A percentile compares a stretch with the other conserved stretches of the same genome.
phyloP scores from a whole-genome alignment of 2,888 invertebrate genomes.

The Eucriotettix oculatus region DNA sequence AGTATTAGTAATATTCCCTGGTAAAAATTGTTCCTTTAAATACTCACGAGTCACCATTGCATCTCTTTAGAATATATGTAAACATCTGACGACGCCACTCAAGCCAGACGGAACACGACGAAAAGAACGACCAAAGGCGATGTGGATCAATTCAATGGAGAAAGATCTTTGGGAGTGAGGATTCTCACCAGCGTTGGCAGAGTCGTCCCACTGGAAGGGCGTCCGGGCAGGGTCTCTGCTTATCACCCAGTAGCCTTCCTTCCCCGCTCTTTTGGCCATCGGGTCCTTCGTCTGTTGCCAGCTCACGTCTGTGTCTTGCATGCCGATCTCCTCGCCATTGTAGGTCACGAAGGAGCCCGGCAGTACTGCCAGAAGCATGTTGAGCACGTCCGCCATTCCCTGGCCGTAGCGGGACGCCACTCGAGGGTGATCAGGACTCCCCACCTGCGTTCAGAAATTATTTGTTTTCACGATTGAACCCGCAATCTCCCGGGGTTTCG shows the following conservation, averaged over 20 bases:
- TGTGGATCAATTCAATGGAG: too few species aligned
- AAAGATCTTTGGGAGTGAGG: too few species aligned
- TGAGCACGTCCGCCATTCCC: conserved; percentile 48
- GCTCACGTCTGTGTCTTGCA: conserved; percentile 43
- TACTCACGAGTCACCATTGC: too few species aligned
- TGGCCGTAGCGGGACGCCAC: conserved; percentile 43
- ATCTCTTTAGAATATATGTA: too few species aligned
- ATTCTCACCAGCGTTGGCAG: conserved; percentile 6
- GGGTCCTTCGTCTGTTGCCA: conserved; percentile 48
- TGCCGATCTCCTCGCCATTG: conserved; percentile 74
- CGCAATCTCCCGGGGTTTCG: not conserved
- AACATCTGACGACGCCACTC: too few species aligned
- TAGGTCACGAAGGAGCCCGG: conserved; percentile 65
- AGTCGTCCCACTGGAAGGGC: conserved; percentile 22
- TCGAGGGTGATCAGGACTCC: conserved; percentile 50
- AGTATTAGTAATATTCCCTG: too few species aligned
- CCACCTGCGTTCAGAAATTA: conserved; percentile 21
- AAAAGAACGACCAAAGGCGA: too few species aligned
- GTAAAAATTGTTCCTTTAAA: too few species aligned
- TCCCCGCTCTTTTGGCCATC: conserved; percentile 30
- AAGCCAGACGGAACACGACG: too few species aligned
- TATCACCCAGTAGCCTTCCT: conserved; percentile 4
- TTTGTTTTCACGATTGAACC: too few species aligned
- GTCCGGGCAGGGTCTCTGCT: conserved; percentile 19
- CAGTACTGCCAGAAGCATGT: conserved; percentile 49